These are phyloP conservation scores for Phylloscopus collybita DNA, from an alignment of 2,797 vertebrate species.

Conservation along the genomic window DNA sequence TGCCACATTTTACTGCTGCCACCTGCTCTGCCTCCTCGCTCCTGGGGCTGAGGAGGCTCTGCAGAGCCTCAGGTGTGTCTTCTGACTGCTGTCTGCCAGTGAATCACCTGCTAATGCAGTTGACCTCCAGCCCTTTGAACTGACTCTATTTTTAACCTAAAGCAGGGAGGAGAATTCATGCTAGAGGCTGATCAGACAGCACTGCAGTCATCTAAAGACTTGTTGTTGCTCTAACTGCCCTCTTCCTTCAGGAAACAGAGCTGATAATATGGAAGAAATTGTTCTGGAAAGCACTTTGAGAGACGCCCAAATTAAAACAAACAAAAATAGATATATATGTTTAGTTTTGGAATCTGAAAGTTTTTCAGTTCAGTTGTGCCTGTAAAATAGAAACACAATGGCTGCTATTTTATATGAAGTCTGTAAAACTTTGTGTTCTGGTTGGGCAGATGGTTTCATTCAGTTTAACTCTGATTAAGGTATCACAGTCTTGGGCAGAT, in stretches of 20 bases:
- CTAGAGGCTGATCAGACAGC: background rate
- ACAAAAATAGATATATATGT: fast-evolving
- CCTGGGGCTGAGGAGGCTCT: background rate
- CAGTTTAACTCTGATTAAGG: background rate
- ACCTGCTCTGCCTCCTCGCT: background rate
- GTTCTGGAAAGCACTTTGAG: background rate
- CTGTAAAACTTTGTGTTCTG: background rate
- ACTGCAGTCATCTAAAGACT: background rate
- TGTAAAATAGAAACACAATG: fast-evolving
- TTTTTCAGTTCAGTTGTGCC: background rate
- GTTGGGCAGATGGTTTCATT: background rate
- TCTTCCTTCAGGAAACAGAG: background rate
- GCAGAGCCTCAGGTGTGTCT: background rate
- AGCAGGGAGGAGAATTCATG: background rate
- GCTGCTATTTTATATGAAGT: fast-evolving
- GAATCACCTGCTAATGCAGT: background rate
- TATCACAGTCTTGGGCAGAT: background rate
- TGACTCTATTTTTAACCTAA: background rate
- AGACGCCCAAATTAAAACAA: background rate
- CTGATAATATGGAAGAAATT: background rate
- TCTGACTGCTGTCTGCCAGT: background rate
- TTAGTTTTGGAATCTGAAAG: fast-evolving
- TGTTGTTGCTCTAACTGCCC: background rate
- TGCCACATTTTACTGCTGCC: background rate
- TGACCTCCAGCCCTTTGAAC: background rate